phyloP scores from a whole-genome alignment of 30 jellyfish, hydroid and myxozoan genomes.

The Cassiopea andromeda region DNA sequence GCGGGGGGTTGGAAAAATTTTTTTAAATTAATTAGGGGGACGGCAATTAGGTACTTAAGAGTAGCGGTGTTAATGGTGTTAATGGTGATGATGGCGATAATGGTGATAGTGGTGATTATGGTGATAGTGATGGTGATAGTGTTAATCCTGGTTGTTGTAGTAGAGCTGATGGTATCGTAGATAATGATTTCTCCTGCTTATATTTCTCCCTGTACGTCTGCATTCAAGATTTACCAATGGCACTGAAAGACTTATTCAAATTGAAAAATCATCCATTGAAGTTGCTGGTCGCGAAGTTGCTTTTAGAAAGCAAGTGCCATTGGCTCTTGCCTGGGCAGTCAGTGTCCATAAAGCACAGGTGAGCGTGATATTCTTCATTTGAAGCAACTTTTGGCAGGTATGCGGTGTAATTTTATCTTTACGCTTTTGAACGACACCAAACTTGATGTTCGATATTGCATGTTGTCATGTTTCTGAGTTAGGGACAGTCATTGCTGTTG shows the following conservation, averaged over 20 bases:
- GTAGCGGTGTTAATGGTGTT: not conserved
- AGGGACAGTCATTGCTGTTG: too few species aligned
- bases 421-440: too few species aligned
- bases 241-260: conserved; percentile 29
- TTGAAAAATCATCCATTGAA: conserved; percentile 51
- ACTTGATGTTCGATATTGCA: too few species aligned
- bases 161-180: not conserved
- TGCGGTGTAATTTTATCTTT: too few species aligned
- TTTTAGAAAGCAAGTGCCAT: conserved; percentile 66
- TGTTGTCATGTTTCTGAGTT: too few species aligned
- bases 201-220: not conserved
- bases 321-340: conserved; percentile 91
- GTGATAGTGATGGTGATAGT: not conserved
- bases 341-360: conserved; percentile 89
- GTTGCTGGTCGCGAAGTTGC: conserved; percentile 72
- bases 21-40: too few species aligned
- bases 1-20: too few species aligned
- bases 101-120: not conserved
- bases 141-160: not conserved
- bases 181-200: not conserved
- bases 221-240: conserved; percentile 65
- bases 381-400: too few species aligned
- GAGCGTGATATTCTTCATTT: not conserved
- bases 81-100: not conserved
- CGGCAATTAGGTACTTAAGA: too few species aligned